Percentiles rank a stretch among this genome's conserved stretches.
Conservation (phyloP, 2,113 vertebrate genomes). For the Nannobrachium achirus region DNA sequence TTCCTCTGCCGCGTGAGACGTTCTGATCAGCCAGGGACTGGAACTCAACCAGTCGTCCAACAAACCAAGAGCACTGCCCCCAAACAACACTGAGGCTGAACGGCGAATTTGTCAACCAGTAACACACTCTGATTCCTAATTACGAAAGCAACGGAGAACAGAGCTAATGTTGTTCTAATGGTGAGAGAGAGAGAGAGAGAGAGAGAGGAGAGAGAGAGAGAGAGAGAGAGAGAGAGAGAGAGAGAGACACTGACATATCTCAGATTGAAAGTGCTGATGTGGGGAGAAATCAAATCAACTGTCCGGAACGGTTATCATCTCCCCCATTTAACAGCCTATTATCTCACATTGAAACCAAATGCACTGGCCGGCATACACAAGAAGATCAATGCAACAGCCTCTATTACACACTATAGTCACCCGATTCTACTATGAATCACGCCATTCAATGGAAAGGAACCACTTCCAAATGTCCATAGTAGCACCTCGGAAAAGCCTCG, state of each 20-base stretch:
- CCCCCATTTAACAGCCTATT: conserved; percentile 39
- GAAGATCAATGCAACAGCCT: conserved; percentile 14
- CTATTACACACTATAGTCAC: background rate
- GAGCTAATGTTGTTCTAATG: conserved; percentile 69
- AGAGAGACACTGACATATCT: conserved; percentile 28
- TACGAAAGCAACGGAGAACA: conserved; percentile 63
- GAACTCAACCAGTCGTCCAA: conserved; percentile 74
- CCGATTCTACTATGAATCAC: too few relatives aligned
- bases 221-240: background rate
- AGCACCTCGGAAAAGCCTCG: background rate
- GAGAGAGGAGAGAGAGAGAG: conserved; percentile 6
- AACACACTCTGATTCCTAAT: conserved; percentile 72
- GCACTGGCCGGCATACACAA: conserved; percentile 11
- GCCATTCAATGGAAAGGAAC: too few relatives aligned
- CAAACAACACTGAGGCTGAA: conserved; percentile 57
- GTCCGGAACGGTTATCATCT: conserved; percentile 30
- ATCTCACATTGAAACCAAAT: conserved; percentile 31
- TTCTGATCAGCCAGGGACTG: conserved; percentile 58
- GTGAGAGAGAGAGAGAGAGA: conserved; percentile 13
- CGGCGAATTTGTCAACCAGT: conserved; percentile 56
- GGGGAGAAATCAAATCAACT: conserved; percentile 39
- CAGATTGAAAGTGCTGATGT: conserved; percentile 39
- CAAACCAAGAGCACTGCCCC: conserved; percentile 63
- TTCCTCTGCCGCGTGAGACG: background rate
- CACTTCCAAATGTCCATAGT: too few relatives aligned